Base-by-base conservation (phyloP, 2,888 invertebrate species). In the Pristionchus mayeri region DNA sequence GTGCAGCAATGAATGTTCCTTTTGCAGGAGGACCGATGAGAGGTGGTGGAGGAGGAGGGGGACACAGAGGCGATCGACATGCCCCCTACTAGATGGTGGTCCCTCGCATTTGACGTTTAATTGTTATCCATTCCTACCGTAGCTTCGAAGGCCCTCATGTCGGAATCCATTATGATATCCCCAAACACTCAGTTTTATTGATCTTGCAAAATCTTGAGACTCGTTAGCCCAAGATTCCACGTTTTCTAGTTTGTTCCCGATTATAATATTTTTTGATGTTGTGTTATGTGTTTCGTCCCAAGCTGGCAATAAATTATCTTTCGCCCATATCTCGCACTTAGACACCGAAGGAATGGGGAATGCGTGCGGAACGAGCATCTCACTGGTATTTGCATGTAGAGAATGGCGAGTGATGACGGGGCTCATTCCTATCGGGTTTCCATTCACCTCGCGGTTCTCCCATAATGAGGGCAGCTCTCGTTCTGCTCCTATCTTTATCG, bases 11-110 rank as follows among this genome's bases (percentile, higher is more conserved):
- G 63, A 34, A 34, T 1, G 34, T 21, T 9, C n/a, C n/a, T 1
- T n/a, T 71, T 71, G 24, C 71, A 71, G 71, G 67, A 6, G 71
- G 63, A 2, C 78, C 80, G 80, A 80, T 80, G 80, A 57, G 80
- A 57, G 54, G 54, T 40, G 80, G 80, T 11, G 57, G 80, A 37
- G 57, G 80, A 54, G 52, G 78, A 52, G 27, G 78, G 24, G 40
- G 80, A 67, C n/a, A n/a, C n/a, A 30, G 67, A 54, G 80, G 80
- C 34, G 80, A 80, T 57, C 44, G 80, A 3, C 80, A 80, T 40
- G 57, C 57, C 6, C 80, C 80, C 57, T 80, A 80, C 21, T 80
- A 50, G 27, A 21, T 80, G 27, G 24, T 40, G 50, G 16, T 40
- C 6, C 37, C 40, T 71, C 24, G n/a, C n/a, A 37, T 24, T 9